These are phyloP conservation scores for Ecliptopera silaceata DNA, from an alignment of 2,888 invertebrate species.

Conservation along the genomic window DNA sequence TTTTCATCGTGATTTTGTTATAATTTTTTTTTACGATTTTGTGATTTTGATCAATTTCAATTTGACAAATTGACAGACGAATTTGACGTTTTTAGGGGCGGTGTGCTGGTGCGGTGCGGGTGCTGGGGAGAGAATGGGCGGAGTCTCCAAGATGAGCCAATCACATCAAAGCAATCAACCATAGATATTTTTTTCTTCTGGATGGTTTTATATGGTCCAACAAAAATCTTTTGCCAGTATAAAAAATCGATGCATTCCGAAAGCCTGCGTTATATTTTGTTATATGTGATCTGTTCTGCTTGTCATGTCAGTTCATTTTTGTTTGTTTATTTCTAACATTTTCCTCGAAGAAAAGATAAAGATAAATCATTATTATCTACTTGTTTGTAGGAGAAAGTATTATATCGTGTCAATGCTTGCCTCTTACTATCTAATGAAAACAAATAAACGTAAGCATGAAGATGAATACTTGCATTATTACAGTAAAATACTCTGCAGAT, in stretches of 20 bases:
- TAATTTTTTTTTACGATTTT: conserved; percentile 27
- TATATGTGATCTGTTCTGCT: too few species aligned
- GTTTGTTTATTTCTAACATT: not conserved
- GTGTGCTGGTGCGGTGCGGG: too few species aligned
- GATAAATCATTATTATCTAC: too few species aligned
- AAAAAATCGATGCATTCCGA: not conserved
- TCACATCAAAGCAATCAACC: too few species aligned
- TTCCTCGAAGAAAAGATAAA: too few species aligned
- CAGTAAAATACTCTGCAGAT: conserved; percentile 22
- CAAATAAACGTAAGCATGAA: conserved; percentile 29
- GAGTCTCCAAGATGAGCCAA: not conserved
- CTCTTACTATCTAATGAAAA: conserved; percentile 34
- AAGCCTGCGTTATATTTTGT: too few species aligned
- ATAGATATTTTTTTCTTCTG: too few species aligned
- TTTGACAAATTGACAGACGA: not conserved
- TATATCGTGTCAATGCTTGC: conserved; percentile 29
- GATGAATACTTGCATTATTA: conserved; percentile 35
- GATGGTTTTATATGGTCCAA: too few species aligned
- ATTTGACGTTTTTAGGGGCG: not conserved
- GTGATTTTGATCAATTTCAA: conserved; percentile 47
- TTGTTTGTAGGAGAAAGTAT: not conserved
- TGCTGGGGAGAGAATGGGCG: not conserved
- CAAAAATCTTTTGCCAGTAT: too few species aligned
- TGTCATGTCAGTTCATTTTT: too few species aligned
- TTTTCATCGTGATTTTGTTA: conserved; percentile 79